These are phyloP conservation scores for Saccopteryx leptura DNA, from an alignment of 2,113 vertebrate species.

Conservation along the genomic window DNA sequence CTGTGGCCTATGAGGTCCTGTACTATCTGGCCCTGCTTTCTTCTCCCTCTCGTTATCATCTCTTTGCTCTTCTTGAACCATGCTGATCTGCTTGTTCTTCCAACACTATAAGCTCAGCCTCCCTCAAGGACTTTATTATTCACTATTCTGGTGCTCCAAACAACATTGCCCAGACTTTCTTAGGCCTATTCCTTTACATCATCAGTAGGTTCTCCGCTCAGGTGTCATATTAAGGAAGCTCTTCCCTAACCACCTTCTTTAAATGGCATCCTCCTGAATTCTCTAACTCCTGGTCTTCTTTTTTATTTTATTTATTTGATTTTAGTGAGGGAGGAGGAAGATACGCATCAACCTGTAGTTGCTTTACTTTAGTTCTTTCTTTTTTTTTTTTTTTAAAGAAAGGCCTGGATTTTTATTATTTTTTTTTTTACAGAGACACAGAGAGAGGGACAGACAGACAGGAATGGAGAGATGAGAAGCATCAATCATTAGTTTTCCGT, in stretches of 20 bases:
- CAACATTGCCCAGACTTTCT: not conserved
- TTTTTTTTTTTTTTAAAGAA: no score
- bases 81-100: not conserved
- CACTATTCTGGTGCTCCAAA: not conserved
- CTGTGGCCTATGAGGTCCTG: not conserved
- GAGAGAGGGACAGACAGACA: no score
- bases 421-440: no score
- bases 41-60: not conserved
- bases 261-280: not conserved
- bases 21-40: not conserved
- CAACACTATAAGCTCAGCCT: not conserved
- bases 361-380: no score
- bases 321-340: no score
- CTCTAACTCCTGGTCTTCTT: not conserved
- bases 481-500: no score
- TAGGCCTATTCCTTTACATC: not conserved
- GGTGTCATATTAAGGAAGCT: accelerated
- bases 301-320: not conserved
- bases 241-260: not conserved
- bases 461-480: no score
- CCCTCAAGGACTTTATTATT: not conserved
- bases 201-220: not conserved
- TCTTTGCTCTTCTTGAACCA: not conserved
- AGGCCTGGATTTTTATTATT: no score
- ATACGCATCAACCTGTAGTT: no score